Evolutionary conservation across 2,888 invertebrate genomes (phyloP).

Genomic region (Aporophyla lueneburgensis): DNA sequence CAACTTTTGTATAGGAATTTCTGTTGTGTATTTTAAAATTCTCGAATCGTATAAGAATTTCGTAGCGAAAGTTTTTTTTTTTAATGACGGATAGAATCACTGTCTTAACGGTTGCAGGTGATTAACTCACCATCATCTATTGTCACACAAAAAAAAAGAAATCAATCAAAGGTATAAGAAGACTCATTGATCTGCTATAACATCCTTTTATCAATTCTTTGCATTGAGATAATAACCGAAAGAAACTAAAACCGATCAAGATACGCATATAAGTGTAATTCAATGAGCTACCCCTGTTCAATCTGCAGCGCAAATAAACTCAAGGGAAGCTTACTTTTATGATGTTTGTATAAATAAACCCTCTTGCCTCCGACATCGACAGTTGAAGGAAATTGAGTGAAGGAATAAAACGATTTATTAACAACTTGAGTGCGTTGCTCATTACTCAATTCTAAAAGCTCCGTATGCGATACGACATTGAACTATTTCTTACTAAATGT

Average conservation of each 20-base stretch:
- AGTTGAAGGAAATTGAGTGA: background rate
- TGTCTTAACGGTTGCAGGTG: too few relatives aligned
- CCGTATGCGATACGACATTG: too few relatives aligned
- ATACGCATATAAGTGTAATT: constrained; percentile 6
- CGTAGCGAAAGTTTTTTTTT: too few relatives aligned
- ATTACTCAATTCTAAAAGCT: background rate
- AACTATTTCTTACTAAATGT: background rate
- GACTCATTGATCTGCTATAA: background rate
- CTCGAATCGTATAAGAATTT: too few relatives aligned
- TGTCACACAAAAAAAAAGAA: too few relatives aligned
- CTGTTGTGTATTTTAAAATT: too few relatives aligned
- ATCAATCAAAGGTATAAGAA: too few relatives aligned
- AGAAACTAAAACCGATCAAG: background rate
- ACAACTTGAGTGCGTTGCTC: constrained; percentile 18
- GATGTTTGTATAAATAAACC: constrained; percentile 34
- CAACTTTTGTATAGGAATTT: too few relatives aligned
- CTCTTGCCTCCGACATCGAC: background rate
- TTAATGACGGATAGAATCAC: too few relatives aligned
- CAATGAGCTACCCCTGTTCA: background rate
- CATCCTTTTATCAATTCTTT: background rate
- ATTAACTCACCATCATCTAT: too few relatives aligned
- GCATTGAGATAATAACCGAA: background rate
- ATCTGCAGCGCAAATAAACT: constrained; percentile 19
- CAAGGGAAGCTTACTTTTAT: constrained; percentile 30
- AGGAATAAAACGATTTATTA: constrained; percentile 31